Base-by-base conservation (phyloP, 2,888 invertebrate genomes). In the Spatulosminthurus flaviceps region DNA sequence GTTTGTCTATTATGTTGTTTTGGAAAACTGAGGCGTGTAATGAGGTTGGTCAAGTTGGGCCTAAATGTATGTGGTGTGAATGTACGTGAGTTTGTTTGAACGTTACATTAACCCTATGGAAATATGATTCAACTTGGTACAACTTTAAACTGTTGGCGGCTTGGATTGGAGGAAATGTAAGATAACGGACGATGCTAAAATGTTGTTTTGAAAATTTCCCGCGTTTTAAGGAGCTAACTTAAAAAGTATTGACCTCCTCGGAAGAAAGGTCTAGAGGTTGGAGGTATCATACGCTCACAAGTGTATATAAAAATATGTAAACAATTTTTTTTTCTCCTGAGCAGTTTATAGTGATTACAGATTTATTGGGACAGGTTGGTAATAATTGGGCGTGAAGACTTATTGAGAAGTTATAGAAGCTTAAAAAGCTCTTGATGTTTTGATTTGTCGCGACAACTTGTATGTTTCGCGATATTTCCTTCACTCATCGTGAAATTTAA, bases 1-100 rank as follows among this genome's bases (percentile, higher is more conserved):
- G 5, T 69, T 69, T 29, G 29, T 69, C 16, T n/a, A 29, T 9
- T n/a, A 29, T n/a, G n/a, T 69, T 26, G n/a, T 28, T 69, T 69
- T 69, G 34, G 69, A 69, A 69, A 69, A 29, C 28, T 29, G 7
- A 69, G n/a, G 69, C 69, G 16, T 29, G 28, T 69, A 69, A 69
- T 69, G 34, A 69, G 34, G 34, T 26, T 69, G 69, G 69, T 69
- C 34, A 29, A 69, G n/a, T 69, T 9, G 34, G 16, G 16, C n/a
- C 5, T 13, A 51, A 51, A n/a, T n/a, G n/a, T n/a, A n/a, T n/a
- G n/a, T n/a, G n/a, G n/a, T n/a, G n/a, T n/a, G n/a, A n/a, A n/a
- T n/a, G n/a, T n/a, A n/a, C n/a, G n/a, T n/a, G n/a, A n/a, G n/a
- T n/a, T n/a, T n/a, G n/a, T n/a, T n/a, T n/a, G n/a, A n/a, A n/a